Conservation (phyloP, 2,797 vertebrate genomes). For the Macropodus opercularis region DNA sequence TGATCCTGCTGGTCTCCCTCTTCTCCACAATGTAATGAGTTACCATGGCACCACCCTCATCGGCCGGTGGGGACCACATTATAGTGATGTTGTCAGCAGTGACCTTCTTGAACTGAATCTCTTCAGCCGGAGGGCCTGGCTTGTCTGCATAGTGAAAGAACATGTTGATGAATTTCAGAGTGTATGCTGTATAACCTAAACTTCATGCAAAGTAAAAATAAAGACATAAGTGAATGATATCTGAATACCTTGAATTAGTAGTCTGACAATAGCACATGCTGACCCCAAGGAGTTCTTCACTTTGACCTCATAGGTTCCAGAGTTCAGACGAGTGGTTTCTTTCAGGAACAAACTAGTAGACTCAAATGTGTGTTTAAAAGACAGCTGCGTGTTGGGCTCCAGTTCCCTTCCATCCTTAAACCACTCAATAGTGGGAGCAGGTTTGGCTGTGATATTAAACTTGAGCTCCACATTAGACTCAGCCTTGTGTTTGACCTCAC, state of each 20-base stretch:
- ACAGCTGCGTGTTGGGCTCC: constrained; percentile 83
- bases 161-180: constrained; percentile 5
- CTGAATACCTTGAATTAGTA: constrained; percentile 92
- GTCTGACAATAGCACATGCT: constrained; percentile 86
- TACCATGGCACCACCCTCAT: constrained; percentile 95
- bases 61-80: constrained; percentile 91
- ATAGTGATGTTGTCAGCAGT: constrained; percentile 94
- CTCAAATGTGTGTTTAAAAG: constrained; percentile 89
- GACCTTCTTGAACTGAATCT: constrained; percentile 95
- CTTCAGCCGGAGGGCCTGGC: constrained; percentile 91
- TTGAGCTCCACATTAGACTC: constrained; percentile 89
- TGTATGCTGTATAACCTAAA: background rate
- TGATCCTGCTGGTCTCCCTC: constrained; percentile 94
- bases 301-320: constrained; percentile 93
- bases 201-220: background rate
- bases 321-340: constrained; percentile 91
- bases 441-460: constrained; percentile 95
- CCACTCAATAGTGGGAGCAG: constrained; percentile 95
- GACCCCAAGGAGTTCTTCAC: constrained; percentile 97
- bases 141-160: constrained; percentile 84
- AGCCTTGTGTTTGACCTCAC: constrained; percentile 91
- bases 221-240: background rate
- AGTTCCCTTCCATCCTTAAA: constrained; percentile 93
- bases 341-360: constrained; percentile 89
- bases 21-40: constrained; percentile 98